A percentile compares a stretch with the other conserved stretches of the same genome.
Conservation (phyloP, 2,888 invertebrate genomes). For the Eupithecia abbreviata region DNA sequence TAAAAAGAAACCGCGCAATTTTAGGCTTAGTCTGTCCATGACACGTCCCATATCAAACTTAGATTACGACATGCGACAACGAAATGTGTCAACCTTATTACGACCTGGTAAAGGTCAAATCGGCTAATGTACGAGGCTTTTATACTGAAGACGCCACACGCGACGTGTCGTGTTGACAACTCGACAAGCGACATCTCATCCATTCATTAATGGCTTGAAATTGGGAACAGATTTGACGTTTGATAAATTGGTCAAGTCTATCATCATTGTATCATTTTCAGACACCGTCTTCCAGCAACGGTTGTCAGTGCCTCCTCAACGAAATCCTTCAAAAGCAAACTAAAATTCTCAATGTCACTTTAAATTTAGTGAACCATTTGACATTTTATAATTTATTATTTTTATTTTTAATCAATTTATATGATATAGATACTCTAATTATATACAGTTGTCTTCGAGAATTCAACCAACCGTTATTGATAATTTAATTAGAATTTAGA, state of each 20-base stretch:
- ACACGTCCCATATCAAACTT: constrained; percentile 5
- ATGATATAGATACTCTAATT: too few relatives aligned
- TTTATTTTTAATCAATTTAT: too few relatives aligned
- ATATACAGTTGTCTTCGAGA: too few relatives aligned
- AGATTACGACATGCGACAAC: constrained; percentile 9
- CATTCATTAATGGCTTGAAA: constrained; percentile 1
- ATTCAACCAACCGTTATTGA: too few relatives aligned
- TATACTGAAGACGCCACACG: constrained; percentile 7
- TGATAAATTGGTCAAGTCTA: background rate
- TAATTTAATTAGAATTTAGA: too few relatives aligned
- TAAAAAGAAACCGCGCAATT: background rate
- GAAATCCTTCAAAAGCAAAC: too few relatives aligned
- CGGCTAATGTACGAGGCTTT: background rate
- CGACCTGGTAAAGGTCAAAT: constrained; percentile 10
- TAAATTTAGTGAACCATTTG: too few relatives aligned
- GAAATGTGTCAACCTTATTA: constrained; percentile 14
- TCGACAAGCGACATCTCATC: background rate
- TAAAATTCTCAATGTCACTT: too few relatives aligned
- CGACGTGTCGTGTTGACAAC: constrained; percentile 1
- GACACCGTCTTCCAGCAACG: too few relatives aligned
- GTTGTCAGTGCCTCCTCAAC: too few relatives aligned
- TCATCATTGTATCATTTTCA: background rate
- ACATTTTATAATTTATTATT: too few relatives aligned
- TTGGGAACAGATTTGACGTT: constrained; percentile 1
- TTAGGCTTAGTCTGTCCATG: constrained; percentile 7